phyloP scores from a whole-genome alignment of 2,113 vertebrate species.

The Nibea coibor region DNA sequence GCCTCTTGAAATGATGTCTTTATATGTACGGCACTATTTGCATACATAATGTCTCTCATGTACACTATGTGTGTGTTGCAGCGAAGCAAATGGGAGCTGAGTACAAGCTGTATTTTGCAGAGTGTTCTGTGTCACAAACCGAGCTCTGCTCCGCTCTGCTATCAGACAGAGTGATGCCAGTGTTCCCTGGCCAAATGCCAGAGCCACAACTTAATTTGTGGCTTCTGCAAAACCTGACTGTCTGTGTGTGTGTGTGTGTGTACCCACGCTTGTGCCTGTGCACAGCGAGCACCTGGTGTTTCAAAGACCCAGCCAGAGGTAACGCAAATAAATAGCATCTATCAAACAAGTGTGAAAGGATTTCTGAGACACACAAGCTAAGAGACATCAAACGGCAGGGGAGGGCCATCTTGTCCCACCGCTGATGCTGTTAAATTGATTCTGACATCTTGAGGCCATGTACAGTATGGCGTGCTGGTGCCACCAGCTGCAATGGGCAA shows the following conservation, averaged over 20 bases:
- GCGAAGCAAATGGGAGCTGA: constrained; percentile 14
- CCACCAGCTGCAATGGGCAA: constrained; percentile 50
- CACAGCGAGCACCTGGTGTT: constrained; percentile 61
- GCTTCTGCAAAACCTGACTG: constrained; percentile 22
- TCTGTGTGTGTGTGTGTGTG: not conserved
- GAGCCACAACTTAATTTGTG: constrained; percentile 46
- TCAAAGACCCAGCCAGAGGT: constrained; percentile 63
- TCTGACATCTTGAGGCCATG: constrained; percentile 67
- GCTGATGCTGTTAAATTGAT: constrained; percentile 69
- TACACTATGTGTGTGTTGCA: not conserved
- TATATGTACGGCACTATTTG: constrained; percentile 29
- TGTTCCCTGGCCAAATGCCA: constrained; percentile 26
- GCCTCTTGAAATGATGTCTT: constrained; percentile 40
- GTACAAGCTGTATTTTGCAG: constrained; percentile 19
- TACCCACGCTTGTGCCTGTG: constrained; percentile 1
- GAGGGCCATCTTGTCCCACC: constrained; percentile 52
- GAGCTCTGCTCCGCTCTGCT: constrained; percentile 29
- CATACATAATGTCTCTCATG: constrained; percentile 28
- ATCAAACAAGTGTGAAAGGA: constrained; percentile 56
- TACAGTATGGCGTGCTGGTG: constrained; percentile 11
- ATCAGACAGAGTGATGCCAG: constrained; percentile 15
- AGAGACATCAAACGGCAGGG: constrained; percentile 63
- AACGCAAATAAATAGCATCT: constrained; percentile 63
- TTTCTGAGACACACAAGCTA: constrained; percentile 55
- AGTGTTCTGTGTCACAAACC: constrained; percentile 25